Base-by-base conservation (phyloP, 2,888 invertebrate species). In the Xestia c-nigrum region DNA sequence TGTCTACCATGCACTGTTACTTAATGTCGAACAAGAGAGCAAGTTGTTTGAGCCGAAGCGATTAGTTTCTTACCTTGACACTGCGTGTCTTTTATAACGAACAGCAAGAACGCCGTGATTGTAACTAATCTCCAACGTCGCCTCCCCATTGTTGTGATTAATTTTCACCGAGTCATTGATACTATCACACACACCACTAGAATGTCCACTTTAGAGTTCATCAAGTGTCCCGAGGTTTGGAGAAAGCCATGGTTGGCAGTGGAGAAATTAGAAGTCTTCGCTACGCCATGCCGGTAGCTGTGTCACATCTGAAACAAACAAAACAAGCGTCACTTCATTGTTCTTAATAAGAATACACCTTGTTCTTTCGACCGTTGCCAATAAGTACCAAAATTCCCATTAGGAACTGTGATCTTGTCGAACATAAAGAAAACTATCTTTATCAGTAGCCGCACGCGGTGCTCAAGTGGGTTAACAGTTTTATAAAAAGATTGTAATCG, bases 81-180 rank as follows among this genome's bases (percentile, higher is more conserved):
- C 91, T 93, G 93, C 85, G 93, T 92, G 88, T 96, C 95, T 90
- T 94, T 94, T 91, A 94, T 93, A 82, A 95, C 90, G 81, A 95
- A 93, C 87, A 96, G 91, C 90, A 96, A 93, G 90, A 95, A 94
- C 88, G 96, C 95, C 82, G 95, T 94, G 88, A 96, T 93, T 72
- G 94, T 94, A 84, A 95, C 92, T 88, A 95, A 91, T 90, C 95
- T 94, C 96, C 96, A 96, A 84, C 96, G 96, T 90, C 95, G 94
- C 86, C 96, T 93, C 86, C 94, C 95, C 96, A 96, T 96, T 90
- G 91, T 95, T 89, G 89, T 85, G 70, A 89, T 89, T 91, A 87
- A 91, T 88, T 94, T 92, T 96, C 95, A 96, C 94, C 95, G 93
- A 94, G 91, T 92, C 96, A 96, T 96, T 91, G 93, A 94, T 90